A percentile compares a stretch with the other conserved stretches of the same genome.
phyloP scores from a whole-genome alignment of 2,888 invertebrate genomes.

The Malthinus flaveolus region DNA sequence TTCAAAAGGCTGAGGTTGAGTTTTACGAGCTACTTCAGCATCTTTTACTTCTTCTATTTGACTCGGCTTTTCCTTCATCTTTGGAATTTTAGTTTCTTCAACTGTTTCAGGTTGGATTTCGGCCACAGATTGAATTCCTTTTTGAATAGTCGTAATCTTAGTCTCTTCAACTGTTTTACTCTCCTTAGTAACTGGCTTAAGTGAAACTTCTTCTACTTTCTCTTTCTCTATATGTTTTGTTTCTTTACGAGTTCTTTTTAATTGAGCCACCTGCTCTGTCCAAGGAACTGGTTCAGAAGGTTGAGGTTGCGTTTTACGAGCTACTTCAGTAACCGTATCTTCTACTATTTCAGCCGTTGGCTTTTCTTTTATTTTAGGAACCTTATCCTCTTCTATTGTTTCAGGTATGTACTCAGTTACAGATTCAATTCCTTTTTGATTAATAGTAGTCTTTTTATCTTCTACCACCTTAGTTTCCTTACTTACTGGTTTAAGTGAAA shows the following conservation, averaged over 20 bases:
- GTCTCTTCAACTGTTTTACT: no score
- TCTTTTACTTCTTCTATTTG: slow-evolving; percentile 10
- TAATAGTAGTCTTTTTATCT: no score
- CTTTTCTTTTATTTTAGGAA: neutral
- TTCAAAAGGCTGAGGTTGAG: slow-evolving; percentile 17
- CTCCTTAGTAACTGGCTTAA: slow-evolving; percentile 21
- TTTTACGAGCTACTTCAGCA: no score
- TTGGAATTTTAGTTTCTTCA: no score
- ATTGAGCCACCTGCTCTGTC: slow-evolving; percentile 63
- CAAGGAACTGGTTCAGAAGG: slow-evolving; percentile 49
- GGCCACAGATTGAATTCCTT: no score
- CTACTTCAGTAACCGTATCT: neutral
- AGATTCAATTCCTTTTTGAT: no score
- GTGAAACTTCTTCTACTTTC: slow-evolving; percentile 25
- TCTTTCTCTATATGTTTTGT: slow-evolving; percentile 51
- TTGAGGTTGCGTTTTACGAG: no score
- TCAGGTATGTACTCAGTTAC: no score
- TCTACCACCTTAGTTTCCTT: neutral
- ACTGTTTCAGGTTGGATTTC: no score
- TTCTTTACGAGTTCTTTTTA: slow-evolving; percentile 54
- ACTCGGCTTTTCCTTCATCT: slow-evolving; percentile 5
- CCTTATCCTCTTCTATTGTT: neutral
- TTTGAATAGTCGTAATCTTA: no score
- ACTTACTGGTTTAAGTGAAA: neutral
- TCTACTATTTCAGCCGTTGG: slow-evolving; percentile 1